A percentile compares a stretch with the other conserved stretches of the same genome.
phyloP scores from a whole-genome alignment of 1,140 invertebrate species.

The Araneus ventricosus region DNA sequence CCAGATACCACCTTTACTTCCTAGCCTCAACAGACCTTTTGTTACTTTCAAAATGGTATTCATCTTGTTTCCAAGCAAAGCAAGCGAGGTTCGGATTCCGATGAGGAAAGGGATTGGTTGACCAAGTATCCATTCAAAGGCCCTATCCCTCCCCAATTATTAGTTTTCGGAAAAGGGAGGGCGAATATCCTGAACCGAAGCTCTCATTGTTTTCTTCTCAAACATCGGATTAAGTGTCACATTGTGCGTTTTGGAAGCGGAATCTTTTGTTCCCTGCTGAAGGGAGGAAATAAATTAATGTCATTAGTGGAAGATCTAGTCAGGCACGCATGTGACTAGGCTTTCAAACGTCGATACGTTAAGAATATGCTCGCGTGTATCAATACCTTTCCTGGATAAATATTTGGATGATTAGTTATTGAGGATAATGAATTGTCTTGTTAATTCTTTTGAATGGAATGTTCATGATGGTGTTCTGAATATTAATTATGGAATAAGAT shows the following conservation, averaged over 20 bases:
- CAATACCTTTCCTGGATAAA: neutral
- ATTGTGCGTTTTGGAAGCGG: neutral
- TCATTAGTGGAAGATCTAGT: neutral
- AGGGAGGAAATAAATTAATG: neutral
- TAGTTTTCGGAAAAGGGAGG: neutral
- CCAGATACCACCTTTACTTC: neutral
- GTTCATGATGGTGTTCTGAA: neutral
- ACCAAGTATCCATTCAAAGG: neutral
- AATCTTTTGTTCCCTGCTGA: neutral
- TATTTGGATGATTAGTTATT: neutral
- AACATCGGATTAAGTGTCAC: neutral
- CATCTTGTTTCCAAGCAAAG: neutral
- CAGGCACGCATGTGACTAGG: neutral
- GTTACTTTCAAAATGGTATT: neutral
- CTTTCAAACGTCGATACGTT: neutral
- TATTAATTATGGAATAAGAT: neutral
- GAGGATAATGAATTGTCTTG: neutral
- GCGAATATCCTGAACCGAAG: neutral
- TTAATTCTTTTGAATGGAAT: neutral
- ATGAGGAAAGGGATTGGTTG: neutral
- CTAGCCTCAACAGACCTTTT: neutral
- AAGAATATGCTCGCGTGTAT: neutral
- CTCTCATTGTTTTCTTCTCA: neutral
- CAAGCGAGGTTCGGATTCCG: neutral
- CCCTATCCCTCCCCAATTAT: neutral